Evolutionary conservation across 2,888 invertebrate species (phyloP).

Genomic region (Hirtodrosophila alboralis): DNA sequence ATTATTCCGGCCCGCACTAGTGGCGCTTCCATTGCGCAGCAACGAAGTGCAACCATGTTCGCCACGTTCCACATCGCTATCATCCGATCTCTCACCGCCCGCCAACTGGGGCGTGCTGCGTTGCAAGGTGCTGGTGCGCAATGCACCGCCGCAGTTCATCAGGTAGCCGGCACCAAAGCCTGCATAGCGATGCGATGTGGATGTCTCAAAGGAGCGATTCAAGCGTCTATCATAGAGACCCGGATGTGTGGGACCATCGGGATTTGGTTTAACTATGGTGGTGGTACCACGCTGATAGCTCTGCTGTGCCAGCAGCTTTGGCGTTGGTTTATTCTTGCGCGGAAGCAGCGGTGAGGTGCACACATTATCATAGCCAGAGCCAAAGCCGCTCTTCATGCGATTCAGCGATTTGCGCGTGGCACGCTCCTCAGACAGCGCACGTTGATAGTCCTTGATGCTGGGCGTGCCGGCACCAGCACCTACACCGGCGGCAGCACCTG

Average conservation of each 20-base stretch:
- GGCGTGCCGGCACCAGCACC: conserved; percentile 27
- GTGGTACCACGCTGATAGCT: conserved; percentile 48
- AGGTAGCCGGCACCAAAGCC: conserved; percentile 79
- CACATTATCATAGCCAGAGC: conserved; percentile 84
- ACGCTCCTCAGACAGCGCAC: conserved; percentile 82
- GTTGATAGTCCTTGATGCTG: conserved; percentile 75
- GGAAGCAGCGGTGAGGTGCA: conserved; percentile 83
- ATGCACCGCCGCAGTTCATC: conserved; percentile 71
- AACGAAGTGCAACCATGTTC: conserved; percentile 42
- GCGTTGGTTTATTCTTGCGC: conserved; percentile 81
- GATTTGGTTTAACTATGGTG: conserved; percentile 66
- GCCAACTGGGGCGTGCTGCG: conserved; percentile 83
- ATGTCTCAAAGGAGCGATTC: conserved; percentile 84
- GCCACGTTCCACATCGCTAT: conserved; percentile 67
- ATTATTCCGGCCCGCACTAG: not conserved
- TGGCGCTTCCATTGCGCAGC: conserved; percentile 45
- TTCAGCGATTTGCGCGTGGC: conserved; percentile 82
- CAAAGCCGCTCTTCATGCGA: conserved; percentile 83
- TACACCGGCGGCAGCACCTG: conserved; percentile 8
- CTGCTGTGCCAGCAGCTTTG: conserved; percentile 62
- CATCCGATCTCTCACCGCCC: conserved; percentile 65
- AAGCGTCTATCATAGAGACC: conserved; percentile 83
- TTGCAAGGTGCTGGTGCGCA: conserved; percentile 81
- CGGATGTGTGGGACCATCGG: conserved; percentile 61
- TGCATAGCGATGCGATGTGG: conserved; percentile 79